Conservation (phyloP, 2,113 vertebrate genomes). For the Centropus unirufus region DNA sequence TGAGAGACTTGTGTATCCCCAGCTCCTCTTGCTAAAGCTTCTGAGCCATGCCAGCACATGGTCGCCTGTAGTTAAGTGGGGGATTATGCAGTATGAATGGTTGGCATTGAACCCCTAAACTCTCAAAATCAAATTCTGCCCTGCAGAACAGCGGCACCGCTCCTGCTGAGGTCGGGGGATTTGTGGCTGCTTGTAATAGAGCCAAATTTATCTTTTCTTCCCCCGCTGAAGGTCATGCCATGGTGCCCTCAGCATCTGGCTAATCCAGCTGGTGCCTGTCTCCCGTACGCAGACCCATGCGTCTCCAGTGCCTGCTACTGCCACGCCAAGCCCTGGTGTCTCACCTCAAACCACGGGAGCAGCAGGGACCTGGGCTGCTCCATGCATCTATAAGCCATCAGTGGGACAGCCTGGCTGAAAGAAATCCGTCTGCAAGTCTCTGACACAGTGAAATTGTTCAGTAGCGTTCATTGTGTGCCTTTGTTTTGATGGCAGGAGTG, state of each 20-base stretch:
- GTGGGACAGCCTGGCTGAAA: not conserved
- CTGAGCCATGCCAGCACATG: accelerated
- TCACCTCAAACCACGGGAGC: not conserved
- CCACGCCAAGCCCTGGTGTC: not conserved
- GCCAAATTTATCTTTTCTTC: not conserved
- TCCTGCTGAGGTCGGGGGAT: not conserved
- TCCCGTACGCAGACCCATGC: not conserved
- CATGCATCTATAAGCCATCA: accelerated
- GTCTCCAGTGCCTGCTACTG: accelerated
- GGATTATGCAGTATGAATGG: not conserved
- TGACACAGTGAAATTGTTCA: not conserved
- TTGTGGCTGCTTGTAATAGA: constrained; percentile 3
- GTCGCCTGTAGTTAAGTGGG: not conserved
- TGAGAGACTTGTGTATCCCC: not conserved
- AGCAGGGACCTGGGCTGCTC: not conserved
- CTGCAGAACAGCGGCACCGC: not conserved
- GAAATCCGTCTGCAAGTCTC: not conserved
- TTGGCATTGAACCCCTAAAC: constrained; percentile 2
- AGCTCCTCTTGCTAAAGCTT: not conserved
- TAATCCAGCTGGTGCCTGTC: not conserved
- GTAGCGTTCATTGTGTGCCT: not conserved
- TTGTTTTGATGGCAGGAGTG: constrained; percentile 30
- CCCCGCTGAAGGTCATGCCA: not conserved
- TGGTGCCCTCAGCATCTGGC: not conserved
- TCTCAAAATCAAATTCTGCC: not conserved